These are phyloP conservation scores for Philantomba maxwellii DNA, from an alignment of 2,113 vertebrate genomes.

Conservation along the genomic window DNA sequence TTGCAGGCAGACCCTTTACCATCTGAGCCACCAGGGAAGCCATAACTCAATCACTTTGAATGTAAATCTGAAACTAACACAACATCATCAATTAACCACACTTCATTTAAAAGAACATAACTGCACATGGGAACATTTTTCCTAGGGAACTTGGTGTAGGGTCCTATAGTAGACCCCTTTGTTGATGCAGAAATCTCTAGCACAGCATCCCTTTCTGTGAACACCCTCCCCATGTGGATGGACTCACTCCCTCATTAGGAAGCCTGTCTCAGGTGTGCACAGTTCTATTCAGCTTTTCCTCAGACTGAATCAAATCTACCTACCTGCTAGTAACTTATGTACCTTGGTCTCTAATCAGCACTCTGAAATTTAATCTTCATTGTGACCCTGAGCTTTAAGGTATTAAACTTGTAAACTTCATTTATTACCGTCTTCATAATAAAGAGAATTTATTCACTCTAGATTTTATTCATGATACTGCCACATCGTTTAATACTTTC, in stretches of 20 bases:
- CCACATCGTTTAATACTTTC: background rate
- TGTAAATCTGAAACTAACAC: background rate
- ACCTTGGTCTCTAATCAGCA: background rate
- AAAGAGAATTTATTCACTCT: background rate
- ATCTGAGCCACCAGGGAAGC: background rate
- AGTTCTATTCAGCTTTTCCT: background rate
- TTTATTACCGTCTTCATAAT: background rate
- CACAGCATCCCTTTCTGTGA: background rate
- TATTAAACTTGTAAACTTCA: background rate
- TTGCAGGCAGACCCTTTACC: background rate
- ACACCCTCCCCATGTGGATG: fast-evolving
- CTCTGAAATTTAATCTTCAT: background rate
- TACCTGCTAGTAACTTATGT: background rate
- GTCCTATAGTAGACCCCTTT: background rate
- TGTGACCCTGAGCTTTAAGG: background rate
- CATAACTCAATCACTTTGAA: background rate
- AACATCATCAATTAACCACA: background rate
- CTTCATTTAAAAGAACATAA: background rate
- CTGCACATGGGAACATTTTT: background rate
- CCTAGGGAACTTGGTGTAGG: background rate
- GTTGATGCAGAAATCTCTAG: background rate
- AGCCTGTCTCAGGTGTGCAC: background rate
- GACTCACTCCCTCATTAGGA: background rate
- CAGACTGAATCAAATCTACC: background rate
- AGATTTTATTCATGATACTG: background rate